phyloP scores from a whole-genome alignment of 2,888 invertebrate species.

The Didymodactylos carnosus region DNA sequence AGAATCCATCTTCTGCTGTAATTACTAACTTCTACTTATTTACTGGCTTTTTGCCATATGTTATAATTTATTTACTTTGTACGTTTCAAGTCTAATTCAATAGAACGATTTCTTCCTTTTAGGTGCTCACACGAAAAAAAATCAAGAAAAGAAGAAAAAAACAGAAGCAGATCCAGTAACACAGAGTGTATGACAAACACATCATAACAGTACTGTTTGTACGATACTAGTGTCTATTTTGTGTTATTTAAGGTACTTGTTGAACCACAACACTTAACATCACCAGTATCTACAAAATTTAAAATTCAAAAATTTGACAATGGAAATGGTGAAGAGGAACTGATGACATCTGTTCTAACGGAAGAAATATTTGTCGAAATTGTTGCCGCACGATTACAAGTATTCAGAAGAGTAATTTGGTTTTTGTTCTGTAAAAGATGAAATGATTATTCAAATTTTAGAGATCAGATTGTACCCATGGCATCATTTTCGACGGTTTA shows the following conservation, averaged over 20 bases:
- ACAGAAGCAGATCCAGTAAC: not conserved
- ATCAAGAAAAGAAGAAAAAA: not conserved
- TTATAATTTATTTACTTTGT: not conserved
- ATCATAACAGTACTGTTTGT: too few species aligned
- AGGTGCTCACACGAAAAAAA: not conserved
- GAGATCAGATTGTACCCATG: slow-evolving; percentile 31
- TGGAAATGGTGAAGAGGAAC: slow-evolving; percentile 4
- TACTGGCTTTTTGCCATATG: too few species aligned
- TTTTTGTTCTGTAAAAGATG: too few species aligned
- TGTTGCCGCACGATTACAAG: slow-evolving; percentile 31
- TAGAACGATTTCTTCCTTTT: not conserved
- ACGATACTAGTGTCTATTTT: too few species aligned
- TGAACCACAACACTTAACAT: not conserved
- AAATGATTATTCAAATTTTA: too few species aligned
- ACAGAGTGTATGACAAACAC: too few species aligned
- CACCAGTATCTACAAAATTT: not conserved
- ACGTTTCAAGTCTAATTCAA: not conserved
- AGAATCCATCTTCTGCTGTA: too few species aligned
- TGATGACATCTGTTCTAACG: slow-evolving; percentile 24
- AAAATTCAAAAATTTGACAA: slow-evolving; percentile 19
- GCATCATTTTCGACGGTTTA: slow-evolving; percentile 33
- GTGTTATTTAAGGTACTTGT: too few species aligned
- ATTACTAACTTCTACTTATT: too few species aligned
- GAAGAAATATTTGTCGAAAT: slow-evolving; percentile 33
- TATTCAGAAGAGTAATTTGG: too few species aligned